Conservation (phyloP, 2,113 vertebrate genomes). For the Herpetotheres cachinnans region DNA sequence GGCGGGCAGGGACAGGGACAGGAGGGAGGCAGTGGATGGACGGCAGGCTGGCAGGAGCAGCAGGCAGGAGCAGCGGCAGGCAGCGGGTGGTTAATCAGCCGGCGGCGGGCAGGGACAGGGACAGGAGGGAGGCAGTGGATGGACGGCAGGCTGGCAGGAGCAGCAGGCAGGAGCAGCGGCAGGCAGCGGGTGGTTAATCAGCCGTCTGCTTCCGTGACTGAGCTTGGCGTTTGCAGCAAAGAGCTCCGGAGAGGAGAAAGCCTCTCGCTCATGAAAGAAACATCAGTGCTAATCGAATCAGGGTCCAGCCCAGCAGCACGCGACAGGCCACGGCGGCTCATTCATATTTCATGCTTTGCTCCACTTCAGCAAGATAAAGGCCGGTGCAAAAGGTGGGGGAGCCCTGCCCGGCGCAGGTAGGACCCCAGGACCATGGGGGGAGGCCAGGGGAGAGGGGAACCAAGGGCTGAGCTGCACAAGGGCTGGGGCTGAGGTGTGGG, state of each 20-base stretch:
- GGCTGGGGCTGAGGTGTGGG: neutral
- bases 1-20: neutral
- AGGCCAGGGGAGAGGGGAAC: neutral
- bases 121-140: neutral
- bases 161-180: neutral
- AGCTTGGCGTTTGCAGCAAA: neutral
- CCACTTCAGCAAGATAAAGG: neutral
- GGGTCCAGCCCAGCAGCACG: conserved; percentile 38
- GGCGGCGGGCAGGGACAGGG: too few species aligned
- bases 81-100: too few species aligned
- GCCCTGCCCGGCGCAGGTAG: neutral
- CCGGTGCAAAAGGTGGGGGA: neutral
- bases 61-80: neutral
- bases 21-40: neutral
- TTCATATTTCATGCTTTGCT: conserved; percentile 62
- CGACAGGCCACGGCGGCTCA: neutral
- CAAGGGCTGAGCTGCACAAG: neutral
- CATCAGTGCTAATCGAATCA: conserved; percentile 59
- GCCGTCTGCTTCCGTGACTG: conserved; percentile 41
- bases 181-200: conserved; percentile 43
- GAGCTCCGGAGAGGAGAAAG: neutral
- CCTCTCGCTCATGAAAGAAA: conserved; percentile 73
- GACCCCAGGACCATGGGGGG: rapidly evolving
- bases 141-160: neutral
- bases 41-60: neutral